phyloP scores from a whole-genome alignment of 92 coral and sea anemone genomes.

The Parazoanthus swiftii region DNA sequence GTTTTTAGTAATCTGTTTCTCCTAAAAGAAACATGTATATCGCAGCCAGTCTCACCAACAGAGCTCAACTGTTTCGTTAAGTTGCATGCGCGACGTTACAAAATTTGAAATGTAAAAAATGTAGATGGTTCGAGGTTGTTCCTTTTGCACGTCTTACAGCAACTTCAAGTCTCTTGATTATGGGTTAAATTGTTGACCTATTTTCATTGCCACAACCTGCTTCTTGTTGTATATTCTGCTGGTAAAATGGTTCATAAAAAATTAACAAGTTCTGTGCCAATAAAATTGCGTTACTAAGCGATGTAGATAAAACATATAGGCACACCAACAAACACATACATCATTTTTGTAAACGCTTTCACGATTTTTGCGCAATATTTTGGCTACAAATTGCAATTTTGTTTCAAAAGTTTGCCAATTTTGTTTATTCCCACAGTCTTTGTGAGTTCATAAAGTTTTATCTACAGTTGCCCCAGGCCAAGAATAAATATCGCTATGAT shows the following conservation, averaged over 20 bases:
- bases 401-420: neutral
- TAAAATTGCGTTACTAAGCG: too few relatives aligned
- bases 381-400: neutral
- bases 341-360: too few relatives aligned
- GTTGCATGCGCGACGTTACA: neutral
- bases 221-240: neutral
- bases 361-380: neutral
- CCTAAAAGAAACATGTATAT: too few relatives aligned
- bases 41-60: too few relatives aligned
- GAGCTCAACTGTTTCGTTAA: too few relatives aligned
- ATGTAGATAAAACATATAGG: too few relatives aligned
- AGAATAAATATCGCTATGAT: neutral
- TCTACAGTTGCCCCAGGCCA: neutral
- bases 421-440: neutral
- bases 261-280: neutral
- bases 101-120: too few relatives aligned
- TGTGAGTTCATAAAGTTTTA: too few relatives aligned
- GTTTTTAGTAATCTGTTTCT: too few relatives aligned
- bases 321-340: too few relatives aligned
- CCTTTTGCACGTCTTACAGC: neutral
- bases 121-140: neutral
- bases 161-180: neutral
- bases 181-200: neutral
- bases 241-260: neutral
- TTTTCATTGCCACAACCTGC: neutral